These are phyloP conservation scores for Frankliniella fusca DNA, from an alignment of 2,888 invertebrate species.

Conservation along the genomic window DNA sequence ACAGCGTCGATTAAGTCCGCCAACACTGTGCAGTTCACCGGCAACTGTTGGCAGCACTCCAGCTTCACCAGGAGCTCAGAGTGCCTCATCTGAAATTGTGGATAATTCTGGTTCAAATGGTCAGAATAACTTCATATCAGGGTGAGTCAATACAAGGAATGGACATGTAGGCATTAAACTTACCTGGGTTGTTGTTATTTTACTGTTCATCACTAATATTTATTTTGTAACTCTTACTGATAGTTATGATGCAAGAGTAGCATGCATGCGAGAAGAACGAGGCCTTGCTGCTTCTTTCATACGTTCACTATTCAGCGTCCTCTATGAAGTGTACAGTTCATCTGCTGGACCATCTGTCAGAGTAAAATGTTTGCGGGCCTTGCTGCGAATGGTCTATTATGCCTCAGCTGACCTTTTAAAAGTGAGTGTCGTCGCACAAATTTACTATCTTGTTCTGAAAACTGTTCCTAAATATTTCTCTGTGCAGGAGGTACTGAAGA, in stretches of 20 bases:
- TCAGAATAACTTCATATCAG: slow-evolving; percentile 21
- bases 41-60: slow-evolving; percentile 18
- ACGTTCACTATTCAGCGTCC: slow-evolving; percentile 83
- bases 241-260: slow-evolving; percentile 60
- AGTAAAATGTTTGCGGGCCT: slow-evolving; percentile 92
- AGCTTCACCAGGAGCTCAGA: slow-evolving; percentile 30
- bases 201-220: not conserved
- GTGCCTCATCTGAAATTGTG: slow-evolving; percentile 31
- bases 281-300: slow-evolving; percentile 65
- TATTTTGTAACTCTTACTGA: slow-evolving; percentile 30
- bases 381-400: slow-evolving; percentile 94
- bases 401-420: slow-evolving; percentile 81
- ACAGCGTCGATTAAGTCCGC: slow-evolving; percentile 70
- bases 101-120: slow-evolving; percentile 6
- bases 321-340: slow-evolving; percentile 97
- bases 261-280: slow-evolving; percentile 64
- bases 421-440: slow-evolving; percentile 45
- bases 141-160: not conserved
- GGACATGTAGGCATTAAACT: slow-evolving; percentile 37
- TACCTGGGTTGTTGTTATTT: not conserved
- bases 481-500: slow-evolving; percentile 55
- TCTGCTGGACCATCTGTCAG: slow-evolving; percentile 97
- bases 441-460: not conserved
- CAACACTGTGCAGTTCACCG: slow-evolving; percentile 42
- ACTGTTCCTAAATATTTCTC: not conserved